Evolutionary conservation across 2,113 vertebrate species (phyloP), one percentile per base, ranked within the genome.

Genomic region (Felis chaus): DNA sequence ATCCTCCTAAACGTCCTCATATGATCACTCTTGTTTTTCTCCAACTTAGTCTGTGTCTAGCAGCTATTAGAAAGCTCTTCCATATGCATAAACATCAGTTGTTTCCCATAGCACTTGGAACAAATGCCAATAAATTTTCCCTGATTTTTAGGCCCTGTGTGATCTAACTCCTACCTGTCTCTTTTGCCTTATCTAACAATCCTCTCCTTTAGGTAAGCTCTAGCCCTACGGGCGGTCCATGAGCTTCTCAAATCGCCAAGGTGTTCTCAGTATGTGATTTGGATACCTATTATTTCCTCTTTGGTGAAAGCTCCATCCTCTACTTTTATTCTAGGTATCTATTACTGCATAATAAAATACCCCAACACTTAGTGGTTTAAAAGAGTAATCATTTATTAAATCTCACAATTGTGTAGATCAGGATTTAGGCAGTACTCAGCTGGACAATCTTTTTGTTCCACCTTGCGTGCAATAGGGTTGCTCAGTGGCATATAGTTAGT

Each of bases 161-260:
- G 48, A 83, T 63, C 29, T 33, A 68, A 57, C 23, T 6, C 25
- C 5, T 41, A 9, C 2, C 16, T 39, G 33, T 25, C 0, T 76
- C 7, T 9, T 63, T n/a, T 69, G 39, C 9, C 21, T 48, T 76
- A 8, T 18, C 3, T 41, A 63, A 41, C 7, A 33, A 4, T 0
- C 6, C 10, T 66, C 48, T 57, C 18, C 11, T 12, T 15, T 55
- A 11, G 11, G 36, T 6, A n/a, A 83, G 8, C 14, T 31, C 12
- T 18, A 45, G 21, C 31, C 7, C 18, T 11, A n/a, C 6, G 12
- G 2, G 25, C n/a, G 41, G 7, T 31, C 4, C 2, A 53, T 2
- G 14, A 45, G 48, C 13, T n/a, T 69, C 69, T 83, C 39, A 61
- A 21, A 63, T 25, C 5, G 0, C 2, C 15, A 33, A 27, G 9